phyloP scores from a whole-genome alignment of 37 sponge, comb jelly and placozoan genomes.

The Ephydatia muelleri region DNA sequence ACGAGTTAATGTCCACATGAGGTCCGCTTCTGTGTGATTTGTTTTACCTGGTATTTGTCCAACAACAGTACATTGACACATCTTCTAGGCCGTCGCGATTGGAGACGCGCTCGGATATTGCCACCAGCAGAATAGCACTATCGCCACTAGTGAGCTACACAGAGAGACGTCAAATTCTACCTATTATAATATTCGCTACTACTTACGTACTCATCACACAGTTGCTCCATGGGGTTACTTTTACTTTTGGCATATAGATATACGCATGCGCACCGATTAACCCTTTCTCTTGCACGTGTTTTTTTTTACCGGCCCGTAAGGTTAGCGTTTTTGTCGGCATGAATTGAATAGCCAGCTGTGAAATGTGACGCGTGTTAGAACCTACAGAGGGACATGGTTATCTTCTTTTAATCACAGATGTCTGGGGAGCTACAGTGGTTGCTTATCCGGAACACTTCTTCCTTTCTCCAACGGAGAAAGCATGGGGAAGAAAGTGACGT shows the following conservation, averaged over 20 bases:
- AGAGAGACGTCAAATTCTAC: neutral
- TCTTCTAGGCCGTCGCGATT: neutral
- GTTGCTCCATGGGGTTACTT: neutral
- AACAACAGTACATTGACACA: neutral
- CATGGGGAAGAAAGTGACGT: slow-evolving; percentile 35
- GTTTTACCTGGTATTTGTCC: neutral
- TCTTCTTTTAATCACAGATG: neutral
- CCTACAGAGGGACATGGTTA: neutral
- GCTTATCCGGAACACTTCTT: slow-evolving; percentile 65
- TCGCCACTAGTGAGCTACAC: neutral
- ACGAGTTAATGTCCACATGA: neutral
- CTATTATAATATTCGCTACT: neutral
- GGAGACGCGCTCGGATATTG: neutral
- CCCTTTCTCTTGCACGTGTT: neutral
- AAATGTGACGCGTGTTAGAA: neutral
- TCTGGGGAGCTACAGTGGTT: slow-evolving; percentile 80
- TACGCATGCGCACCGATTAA: slow-evolving; percentile 17
- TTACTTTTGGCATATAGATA: neutral
- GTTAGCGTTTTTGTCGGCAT: slow-evolving; percentile 3
- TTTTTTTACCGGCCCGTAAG: neutral
- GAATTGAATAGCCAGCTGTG: neutral
- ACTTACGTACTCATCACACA: neutral
- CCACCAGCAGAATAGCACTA: neutral
- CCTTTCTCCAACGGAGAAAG: slow-evolving; percentile 62
- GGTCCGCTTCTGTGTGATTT: neutral